These are phyloP conservation scores for Enchytraeus crypticus DNA, from an alignment of 2,888 invertebrate genomes.

Conservation along the genomic window DNA sequence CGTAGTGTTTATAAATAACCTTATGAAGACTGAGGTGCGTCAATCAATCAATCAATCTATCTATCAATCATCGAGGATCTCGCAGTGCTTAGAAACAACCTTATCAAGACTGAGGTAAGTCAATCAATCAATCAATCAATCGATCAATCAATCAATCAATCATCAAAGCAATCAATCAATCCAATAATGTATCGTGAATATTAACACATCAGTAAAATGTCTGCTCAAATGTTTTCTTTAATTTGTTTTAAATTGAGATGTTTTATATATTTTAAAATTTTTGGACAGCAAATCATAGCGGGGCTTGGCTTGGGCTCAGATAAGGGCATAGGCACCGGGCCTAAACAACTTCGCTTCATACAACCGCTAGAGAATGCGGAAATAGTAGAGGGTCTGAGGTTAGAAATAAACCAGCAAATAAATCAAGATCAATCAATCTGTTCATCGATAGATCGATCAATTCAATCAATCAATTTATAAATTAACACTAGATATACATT, in stretches of 20 bases:
- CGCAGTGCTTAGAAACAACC: conserved; percentile 55
- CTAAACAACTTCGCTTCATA: conserved; percentile 57
- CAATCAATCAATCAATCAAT: background rate
- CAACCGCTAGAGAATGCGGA: conserved; percentile 58
- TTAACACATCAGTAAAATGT: no score
- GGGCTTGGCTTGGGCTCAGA: conserved; percentile 22
- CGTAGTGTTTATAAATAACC: conserved; percentile 55
- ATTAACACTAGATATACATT: no score
- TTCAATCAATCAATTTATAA: no score
- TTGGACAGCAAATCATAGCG: conserved; percentile 26
- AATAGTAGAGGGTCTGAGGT: conserved; percentile 58
- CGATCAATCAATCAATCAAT: no score
- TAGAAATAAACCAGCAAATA: no score
- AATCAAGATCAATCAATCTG: no score
- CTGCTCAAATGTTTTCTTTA: no score
- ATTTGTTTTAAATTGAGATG: no score
- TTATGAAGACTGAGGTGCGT: conserved; percentile 47
- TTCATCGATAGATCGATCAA: no score
- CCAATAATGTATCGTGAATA: no score
- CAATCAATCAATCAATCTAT: background rate
- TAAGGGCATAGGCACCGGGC: conserved; percentile 14
- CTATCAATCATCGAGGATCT: conserved; percentile 58
- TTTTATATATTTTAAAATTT: no score
- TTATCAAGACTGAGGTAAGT: conserved; percentile 47
- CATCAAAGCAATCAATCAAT: no score